Percentiles rank a stretch among this genome's conserved stretches.
These are phyloP conservation scores for Galendromus occidentalis DNA, from an alignment of 1,140 invertebrate species.

Conservation along the genomic window DNA sequence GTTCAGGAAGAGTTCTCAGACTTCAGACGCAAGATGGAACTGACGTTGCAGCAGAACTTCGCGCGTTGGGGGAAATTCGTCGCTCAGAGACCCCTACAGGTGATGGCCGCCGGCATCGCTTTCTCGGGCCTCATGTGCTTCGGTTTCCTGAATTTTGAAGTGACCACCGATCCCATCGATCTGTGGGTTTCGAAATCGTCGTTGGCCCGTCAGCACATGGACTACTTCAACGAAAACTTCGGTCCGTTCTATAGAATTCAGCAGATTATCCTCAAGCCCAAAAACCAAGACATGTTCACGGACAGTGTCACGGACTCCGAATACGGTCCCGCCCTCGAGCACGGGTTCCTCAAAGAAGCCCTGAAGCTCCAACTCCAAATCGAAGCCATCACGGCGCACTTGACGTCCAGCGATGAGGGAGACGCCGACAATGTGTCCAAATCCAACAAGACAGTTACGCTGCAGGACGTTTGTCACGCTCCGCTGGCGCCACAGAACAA, in stretches of 20 bases:
- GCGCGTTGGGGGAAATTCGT: constrained; percentile 57
- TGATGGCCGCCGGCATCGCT: constrained; percentile 42
- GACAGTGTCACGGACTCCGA: constrained; percentile 21
- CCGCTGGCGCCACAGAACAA: constrained; percentile 42
- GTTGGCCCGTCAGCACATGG: constrained; percentile 57
- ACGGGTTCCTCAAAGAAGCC: constrained; percentile 50
- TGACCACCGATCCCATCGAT: constrained; percentile 88
- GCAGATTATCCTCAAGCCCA: constrained; percentile 50
- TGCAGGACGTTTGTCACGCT: constrained; percentile 72
- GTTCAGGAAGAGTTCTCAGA: not conserved
- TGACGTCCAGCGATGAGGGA: not conserved
- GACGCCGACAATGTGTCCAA: not conserved
- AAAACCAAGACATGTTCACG: constrained; percentile 15
- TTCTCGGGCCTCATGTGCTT: constrained; percentile 40
- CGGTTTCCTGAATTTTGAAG: constrained; percentile 30
- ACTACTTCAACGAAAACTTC: constrained; percentile 81
- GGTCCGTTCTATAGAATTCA: constrained; percentile 88
- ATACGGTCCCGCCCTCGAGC: constrained; percentile 70
- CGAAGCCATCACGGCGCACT: constrained; percentile 21
- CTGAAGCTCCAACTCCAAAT: constrained; percentile 51
- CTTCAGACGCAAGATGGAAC: constrained; percentile 36
- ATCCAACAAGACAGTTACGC: constrained; percentile 31
- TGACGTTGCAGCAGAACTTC: constrained; percentile 51
- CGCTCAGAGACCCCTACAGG: constrained; percentile 50
- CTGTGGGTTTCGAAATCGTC: constrained; percentile 81